Evolutionary conservation across 92 coral and sea anemone species (phyloP), one percentile per base, ranked within the genome.

Genomic region (Actinostola sp.): DNA sequence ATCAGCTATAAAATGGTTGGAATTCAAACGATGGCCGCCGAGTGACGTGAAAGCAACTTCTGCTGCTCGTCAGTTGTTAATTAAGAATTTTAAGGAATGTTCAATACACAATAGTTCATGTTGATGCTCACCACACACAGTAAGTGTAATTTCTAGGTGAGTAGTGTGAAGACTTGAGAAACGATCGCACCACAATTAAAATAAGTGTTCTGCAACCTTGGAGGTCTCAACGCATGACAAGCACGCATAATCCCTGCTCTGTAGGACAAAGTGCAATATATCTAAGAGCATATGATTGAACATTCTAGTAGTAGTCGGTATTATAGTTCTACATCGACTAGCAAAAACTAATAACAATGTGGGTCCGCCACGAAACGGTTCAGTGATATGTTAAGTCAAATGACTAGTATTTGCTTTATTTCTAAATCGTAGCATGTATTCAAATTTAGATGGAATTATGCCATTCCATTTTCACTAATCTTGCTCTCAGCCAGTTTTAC

Each of bases 21-120:
- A 50, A 68, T 68, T 51, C 36, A 19, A 68, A 51, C 61, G 62
- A 68, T 68, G 74, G 35, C 27, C n/a, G n/a, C n/a, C n/a, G n/a
- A n/a, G n/a, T 32, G 26, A 48, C 32, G 58, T 46, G 61, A 33
- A 57, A 57, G 25, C 36, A 27, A 28, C 63, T 57, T 42, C 26
- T 49, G 38, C 3, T 49, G 50, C 61, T 50, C 74, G 61, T 51
- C 67, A 68, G 8, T n/a, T 36, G 44, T 32, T n/a, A 50, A 68
- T 49, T 68, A 57, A 29, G 63, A 30, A 6, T 30, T 29, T 57
- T 29, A 9, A 57, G 39, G 63, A 57, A 57, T 57, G 63, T 57
- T 5, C 27, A 29, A 5, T 57, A 57, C 39, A 57, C 63, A 57
- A 57, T 57, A 57, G 19, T 30, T 57, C 63, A 57, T 57, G 39